A percentile compares a stretch with the other conserved stretches of the same genome.
Conservation (phyloP, 2,113 vertebrate genomes). For the Loxodonta africana region DNA sequence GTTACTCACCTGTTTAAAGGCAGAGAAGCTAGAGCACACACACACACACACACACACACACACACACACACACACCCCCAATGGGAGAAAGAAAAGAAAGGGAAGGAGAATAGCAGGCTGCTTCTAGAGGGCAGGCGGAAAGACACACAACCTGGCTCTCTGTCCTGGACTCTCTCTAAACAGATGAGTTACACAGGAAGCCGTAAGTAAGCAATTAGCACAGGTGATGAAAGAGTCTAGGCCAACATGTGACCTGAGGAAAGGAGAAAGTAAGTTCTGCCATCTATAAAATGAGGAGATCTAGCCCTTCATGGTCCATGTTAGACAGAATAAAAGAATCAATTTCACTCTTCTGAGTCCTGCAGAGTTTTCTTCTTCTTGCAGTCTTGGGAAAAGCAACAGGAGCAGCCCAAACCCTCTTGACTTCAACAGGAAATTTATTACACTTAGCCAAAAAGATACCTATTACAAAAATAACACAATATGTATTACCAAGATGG, state of each 20-base stretch:
- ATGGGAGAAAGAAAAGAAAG: not conserved
- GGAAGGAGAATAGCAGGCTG: not conserved
- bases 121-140: constrained; percentile 1
- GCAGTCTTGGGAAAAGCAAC: not conserved
- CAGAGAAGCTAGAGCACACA: not conserved
- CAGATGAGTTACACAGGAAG: constrained; percentile 6
- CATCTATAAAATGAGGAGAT: not conserved
- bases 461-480: not conserved
- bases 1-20: not conserved
- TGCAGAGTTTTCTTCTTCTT: not conserved
- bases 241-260: not conserved
- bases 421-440: not conserved
- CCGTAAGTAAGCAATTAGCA: not conserved
- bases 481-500: not conserved
- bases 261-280: not conserved
- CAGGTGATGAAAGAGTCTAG: not conserved
- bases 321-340: not conserved
- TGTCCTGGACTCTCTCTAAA: constrained; percentile 10
- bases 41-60: too few species aligned
- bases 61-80: too few species aligned
- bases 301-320: not conserved
- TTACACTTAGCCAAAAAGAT: not conserved
- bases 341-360: not conserved
- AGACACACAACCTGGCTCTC: not conserved
- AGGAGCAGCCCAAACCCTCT: not conserved